Percentiles rank a stretch among this genome's conserved stretches.
Conservation (phyloP, 2,888 invertebrate species). For the Zootermopsis nevadensis region DNA sequence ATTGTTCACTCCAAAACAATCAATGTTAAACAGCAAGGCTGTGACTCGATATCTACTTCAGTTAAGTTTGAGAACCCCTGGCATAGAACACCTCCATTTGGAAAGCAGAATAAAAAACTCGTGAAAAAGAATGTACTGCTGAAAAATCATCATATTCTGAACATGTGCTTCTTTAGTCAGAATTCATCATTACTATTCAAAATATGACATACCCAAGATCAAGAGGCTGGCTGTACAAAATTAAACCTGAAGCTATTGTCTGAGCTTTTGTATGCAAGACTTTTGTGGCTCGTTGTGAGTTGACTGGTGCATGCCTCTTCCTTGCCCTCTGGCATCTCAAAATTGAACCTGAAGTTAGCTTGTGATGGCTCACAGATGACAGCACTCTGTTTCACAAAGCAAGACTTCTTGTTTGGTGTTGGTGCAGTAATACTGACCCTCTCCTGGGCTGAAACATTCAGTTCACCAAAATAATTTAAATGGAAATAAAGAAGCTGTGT, state of each 20-base stretch:
- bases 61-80: too few species aligned
- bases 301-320: conserved; percentile 11
- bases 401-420: conserved; percentile 68
- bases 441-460: conserved; percentile 56
- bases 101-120: too few species aligned
- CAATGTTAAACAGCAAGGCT: too few species aligned
- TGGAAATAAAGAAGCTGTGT: too few species aligned
- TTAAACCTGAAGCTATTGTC: conserved; percentile 49
- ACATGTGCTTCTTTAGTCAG: too few species aligned
- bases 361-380: conserved; percentile 66
- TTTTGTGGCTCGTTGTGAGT: neutral
- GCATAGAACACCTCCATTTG: too few species aligned
- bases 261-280: conserved; percentile 36
- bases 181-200: too few species aligned
- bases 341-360: conserved; percentile 76
- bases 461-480: neutral
- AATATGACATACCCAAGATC: too few species aligned
- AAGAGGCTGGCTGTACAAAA: conserved; percentile 7
- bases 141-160: too few species aligned
- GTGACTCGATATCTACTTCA: too few species aligned
- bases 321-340: conserved; percentile 60
- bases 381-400: conserved; percentile 76
- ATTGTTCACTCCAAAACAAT: too few species aligned
- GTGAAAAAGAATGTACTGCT: too few species aligned
- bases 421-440: conserved; percentile 44